Evolutionary conservation across 2,113 vertebrate species (phyloP).

Genomic region (Capreolus pygargus): DNA sequence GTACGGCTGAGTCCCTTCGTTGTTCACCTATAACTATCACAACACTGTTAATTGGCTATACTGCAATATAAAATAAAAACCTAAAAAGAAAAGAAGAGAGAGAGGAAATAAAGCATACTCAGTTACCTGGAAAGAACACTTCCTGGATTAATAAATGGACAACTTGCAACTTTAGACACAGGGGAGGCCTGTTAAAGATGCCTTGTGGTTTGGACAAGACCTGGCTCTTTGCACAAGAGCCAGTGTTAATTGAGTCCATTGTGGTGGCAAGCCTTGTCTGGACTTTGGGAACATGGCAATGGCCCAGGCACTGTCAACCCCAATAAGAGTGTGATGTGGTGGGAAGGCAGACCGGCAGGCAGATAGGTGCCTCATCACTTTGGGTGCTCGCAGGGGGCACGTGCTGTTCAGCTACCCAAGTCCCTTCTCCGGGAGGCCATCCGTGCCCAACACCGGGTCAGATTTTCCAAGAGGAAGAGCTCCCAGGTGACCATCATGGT

Average conservation of each 20-base stretch:
- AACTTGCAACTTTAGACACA: fast-evolving
- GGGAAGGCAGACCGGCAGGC: no score
- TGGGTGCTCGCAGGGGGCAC: fast-evolving
- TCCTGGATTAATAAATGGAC: background rate
- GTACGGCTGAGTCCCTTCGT: background rate
- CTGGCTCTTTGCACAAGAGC: background rate
- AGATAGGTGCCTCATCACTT: fast-evolving
- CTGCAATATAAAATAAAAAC: background rate
- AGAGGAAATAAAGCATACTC: background rate
- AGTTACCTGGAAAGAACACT: background rate
- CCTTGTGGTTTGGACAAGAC: no score
- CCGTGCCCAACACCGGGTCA: background rate
- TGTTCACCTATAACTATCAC: background rate
- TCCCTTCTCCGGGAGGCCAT: background rate
- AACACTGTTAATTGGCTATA: background rate
- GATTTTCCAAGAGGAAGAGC: background rate
- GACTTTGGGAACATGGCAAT: background rate
- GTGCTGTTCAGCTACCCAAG: fast-evolving
- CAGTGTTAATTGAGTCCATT: background rate
- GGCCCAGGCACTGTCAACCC: background rate
- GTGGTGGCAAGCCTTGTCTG: background rate
- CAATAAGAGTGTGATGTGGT: fast-evolving
- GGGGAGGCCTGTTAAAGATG: background rate
- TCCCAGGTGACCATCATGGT: background rate
- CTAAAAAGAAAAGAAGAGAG: background rate